Percentiles rank a stretch among this genome's conserved stretches.
Conservation (phyloP, 2,113 vertebrate species). For the Melanerpes aurifrons region DNA sequence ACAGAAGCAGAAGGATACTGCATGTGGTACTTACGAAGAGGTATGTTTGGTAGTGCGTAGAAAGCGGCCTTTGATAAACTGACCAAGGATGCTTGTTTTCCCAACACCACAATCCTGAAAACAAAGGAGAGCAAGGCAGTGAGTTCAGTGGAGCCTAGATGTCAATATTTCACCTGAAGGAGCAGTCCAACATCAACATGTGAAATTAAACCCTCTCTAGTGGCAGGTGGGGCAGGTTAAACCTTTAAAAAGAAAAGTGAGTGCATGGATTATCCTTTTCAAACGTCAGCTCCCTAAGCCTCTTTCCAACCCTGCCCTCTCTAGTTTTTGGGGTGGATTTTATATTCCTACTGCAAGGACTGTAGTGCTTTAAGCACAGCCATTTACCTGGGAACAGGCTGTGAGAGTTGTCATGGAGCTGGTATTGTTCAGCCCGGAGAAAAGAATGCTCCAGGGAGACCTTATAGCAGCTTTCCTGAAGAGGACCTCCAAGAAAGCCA, state of each 20-base stretch:
- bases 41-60: conserved; percentile 98
- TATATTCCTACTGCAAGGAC: not conserved
- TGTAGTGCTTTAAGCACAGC: not conserved
- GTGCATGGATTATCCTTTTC: not conserved
- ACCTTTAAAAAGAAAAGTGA: not conserved
- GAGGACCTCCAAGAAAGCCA: no score
- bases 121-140: conserved; percentile 17
- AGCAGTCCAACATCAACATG: not conserved
- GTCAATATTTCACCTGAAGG: not conserved
- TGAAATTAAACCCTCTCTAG: not conserved
- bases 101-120: conserved; percentile 96
- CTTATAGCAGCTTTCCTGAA: no score
- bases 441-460: no score
- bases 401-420: no score
- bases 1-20: not conserved
- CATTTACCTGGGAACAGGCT: not conserved
- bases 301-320: not conserved
- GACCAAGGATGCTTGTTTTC: conserved; percentile 96
- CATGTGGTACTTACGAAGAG: conserved; percentile 86
- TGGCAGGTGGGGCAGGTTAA: not conserved
- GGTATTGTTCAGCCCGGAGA: no score
- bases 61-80: conserved; percentile 97
- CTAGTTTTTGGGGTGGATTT: not conserved
- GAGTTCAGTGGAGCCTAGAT: not conserved
- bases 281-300: not conserved